Evolutionary conservation across 2,797 vertebrate genomes (phyloP), one percentile per base, ranked within the genome.

Genomic region (Gastrophryne carolinensis): DNA sequence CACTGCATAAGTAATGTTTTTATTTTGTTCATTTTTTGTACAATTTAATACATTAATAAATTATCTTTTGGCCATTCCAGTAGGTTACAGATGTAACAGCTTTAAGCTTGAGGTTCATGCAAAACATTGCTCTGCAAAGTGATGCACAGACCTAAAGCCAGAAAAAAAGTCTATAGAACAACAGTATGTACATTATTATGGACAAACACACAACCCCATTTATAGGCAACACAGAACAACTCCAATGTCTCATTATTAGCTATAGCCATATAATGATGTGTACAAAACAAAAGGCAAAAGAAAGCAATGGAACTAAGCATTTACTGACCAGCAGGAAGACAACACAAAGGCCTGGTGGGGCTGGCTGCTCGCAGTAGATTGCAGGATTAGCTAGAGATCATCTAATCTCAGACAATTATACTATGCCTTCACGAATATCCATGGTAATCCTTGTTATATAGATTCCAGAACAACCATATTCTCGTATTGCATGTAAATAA

Each of bases 11-110:
- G 75, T 78, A 72, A 50, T 65, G 67, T 50, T 65, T 78, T 78
- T 78, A 78, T 78, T 78, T 78, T 65, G 37, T n/a, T 64, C 56
- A 54, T 56, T 24, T 15, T 65, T 72, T 78, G 50, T 78, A 78
- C 75, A 78, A 54, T 78, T 78, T 65, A 72, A 58, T 63, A 78
- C 74, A 71, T 49, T 64, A 76, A 78, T 78, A 78, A 78, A 78
- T 78, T 47, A 71, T 72, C 68, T 78, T 72, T 72, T 72, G 61
- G 75, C 75, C 68, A 78, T 72, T 78, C 68, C 68, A 65, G 75
- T 77, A 77, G 50, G 58, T 60, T 78, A 65, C 68, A 78, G 67
- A 21, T 63, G 65, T 13, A 78, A 37, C 37, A 41, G 34, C 52
- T 72, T 72, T n/a, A 26, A 56, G n/a, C 60, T 60, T 72, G 23